These are phyloP conservation scores for Drosophila arizonae DNA, from an alignment of 1,140 invertebrate genomes.

Conservation along the genomic window DNA sequence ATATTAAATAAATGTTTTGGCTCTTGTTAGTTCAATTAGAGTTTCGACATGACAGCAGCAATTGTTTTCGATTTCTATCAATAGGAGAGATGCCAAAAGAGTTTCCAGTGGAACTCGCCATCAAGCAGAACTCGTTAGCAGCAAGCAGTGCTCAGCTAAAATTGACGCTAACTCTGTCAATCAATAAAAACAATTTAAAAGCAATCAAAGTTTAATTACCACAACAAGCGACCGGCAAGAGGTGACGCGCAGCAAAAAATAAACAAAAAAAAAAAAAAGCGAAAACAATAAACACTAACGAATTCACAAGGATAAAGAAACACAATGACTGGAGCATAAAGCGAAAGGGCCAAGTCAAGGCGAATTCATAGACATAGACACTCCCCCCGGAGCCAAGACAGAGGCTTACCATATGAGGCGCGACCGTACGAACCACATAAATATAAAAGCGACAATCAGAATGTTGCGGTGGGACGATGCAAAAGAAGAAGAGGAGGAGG, in stretches of 20 bases:
- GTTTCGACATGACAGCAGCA: conserved; percentile 22
- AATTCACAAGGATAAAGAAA: conserved; percentile 42
- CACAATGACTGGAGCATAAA: conserved; percentile 37
- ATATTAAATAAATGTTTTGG: conserved; percentile 7
- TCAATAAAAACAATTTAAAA: conserved; percentile 79
- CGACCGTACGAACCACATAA: conserved; percentile 62
- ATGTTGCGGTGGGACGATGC: conserved; percentile 36
- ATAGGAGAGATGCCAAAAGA: conserved; percentile 29
- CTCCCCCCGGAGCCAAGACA: not conserved
- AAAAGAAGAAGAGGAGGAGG: conserved; percentile 6
- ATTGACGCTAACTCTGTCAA: conserved; percentile 53
- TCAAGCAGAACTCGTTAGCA: conserved; percentile 37
- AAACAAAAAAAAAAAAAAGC: conserved; percentile 16
- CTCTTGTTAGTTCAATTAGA: conserved; percentile 29
- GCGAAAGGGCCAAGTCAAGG: conserved; percentile 24
- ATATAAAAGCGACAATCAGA: conserved; percentile 74
- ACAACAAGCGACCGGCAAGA: conserved; percentile 63
- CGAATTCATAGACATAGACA: conserved; percentile 29
- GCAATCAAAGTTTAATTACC: conserved; percentile 80
- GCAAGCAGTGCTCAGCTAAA: conserved; percentile 2
- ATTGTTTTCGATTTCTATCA: conserved; percentile 28
- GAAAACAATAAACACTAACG: conserved; percentile 34
- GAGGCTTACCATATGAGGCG: conserved; percentile 64
- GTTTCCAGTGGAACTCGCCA: conserved; percentile 49
- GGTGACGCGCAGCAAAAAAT: conserved; percentile 41